Percentiles rank a stretch among this genome's conserved stretches.
phyloP scores from a whole-genome alignment of 53 echinoderm and acorn worm species.

The Apostichopus leukothele region DNA sequence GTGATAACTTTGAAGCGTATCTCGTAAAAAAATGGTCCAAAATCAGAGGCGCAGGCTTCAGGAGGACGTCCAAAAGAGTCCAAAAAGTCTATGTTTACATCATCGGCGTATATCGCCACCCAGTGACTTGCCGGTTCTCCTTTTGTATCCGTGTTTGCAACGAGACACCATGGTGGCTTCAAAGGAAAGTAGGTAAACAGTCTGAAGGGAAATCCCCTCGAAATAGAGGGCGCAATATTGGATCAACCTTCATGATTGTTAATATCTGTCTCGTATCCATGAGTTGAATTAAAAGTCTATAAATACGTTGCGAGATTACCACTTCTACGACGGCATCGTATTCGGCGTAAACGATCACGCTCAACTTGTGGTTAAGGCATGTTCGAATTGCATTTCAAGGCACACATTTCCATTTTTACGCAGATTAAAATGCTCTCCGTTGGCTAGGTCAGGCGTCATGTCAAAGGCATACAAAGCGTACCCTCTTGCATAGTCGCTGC shows the following conservation, averaged over 20 bases:
- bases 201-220: slow-evolving; percentile 58
- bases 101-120: slow-evolving; percentile 24
- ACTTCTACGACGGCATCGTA: slow-evolving; percentile 59
- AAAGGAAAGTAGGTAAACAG: slow-evolving; percentile 44
- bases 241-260: slow-evolving; percentile 31
- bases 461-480: slow-evolving; percentile 78
- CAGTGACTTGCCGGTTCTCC: slow-evolving; percentile 56
- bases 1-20: background rate
- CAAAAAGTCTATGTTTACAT: slow-evolving; percentile 60
- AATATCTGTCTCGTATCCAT: slow-evolving; percentile 9
- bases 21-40: background rate
- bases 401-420: slow-evolving; percentile 29
- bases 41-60: background rate
- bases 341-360: slow-evolving; percentile 48
- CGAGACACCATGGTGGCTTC: slow-evolving; percentile 47
- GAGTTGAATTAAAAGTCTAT: slow-evolving; percentile 9
- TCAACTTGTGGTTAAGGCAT: slow-evolving; percentile 40
- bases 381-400: background rate
- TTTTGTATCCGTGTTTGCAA: slow-evolving; percentile 51
- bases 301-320: background rate
- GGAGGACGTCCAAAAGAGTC: slow-evolving; percentile 66
- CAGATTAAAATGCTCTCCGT: slow-evolving; percentile 55
- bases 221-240: slow-evolving; percentile 58
- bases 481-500: slow-evolving; percentile 49
- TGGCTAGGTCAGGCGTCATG: background rate